Evolutionary conservation across 2,113 vertebrate genomes (phyloP), one percentile per base, ranked within the genome.

Genomic region (Silurus asotus): DNA sequence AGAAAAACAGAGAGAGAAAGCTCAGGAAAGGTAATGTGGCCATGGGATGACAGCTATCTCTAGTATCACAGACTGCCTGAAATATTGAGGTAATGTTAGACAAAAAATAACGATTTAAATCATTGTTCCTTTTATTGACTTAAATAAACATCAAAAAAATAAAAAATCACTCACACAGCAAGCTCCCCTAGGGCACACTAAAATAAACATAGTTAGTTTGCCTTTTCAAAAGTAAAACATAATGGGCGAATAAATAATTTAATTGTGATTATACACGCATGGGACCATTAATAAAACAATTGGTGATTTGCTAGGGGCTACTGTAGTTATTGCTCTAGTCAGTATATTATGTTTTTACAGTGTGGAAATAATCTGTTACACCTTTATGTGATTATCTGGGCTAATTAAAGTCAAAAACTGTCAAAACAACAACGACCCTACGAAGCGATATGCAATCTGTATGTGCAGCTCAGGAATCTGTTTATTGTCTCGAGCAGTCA

Each of bases 1-100:
- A n/a, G 89, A 77, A 64, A 87, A 19, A 87, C 86, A 91, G 69
- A 86, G 82, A 91, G 75, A 80, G 10, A 81, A 61, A 37, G 37
- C 0, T 25, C 45, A 55, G 61, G 61, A 19, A 45, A 14, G 45
- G 56, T 61, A 65, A 88, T 13, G 37, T 45, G 14, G 11, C 13
- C 14, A 11, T 8, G 28, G 49, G 6, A 20, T 80, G 1, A 28
- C 6, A 53, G 53, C 23, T 53, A 10, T 23, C 13, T 67, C 48
- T 64, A 67, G 69, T 55, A 13, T 82, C 15, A 37, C 62, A 69
- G 64, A 25, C 45, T 65, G n/a, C 48, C 49, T 17, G 13, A 78
- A 28, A 9, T 51, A n/a, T n/a, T 75, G 48, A 75, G 19, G 8
- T 55, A 8, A 77, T 77, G 20, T 59, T 79, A 37, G n/a, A 78